Evolutionary conservation across 2,797 vertebrate genomes (phyloP).

Genomic region (Limosa lapponica): DNA sequence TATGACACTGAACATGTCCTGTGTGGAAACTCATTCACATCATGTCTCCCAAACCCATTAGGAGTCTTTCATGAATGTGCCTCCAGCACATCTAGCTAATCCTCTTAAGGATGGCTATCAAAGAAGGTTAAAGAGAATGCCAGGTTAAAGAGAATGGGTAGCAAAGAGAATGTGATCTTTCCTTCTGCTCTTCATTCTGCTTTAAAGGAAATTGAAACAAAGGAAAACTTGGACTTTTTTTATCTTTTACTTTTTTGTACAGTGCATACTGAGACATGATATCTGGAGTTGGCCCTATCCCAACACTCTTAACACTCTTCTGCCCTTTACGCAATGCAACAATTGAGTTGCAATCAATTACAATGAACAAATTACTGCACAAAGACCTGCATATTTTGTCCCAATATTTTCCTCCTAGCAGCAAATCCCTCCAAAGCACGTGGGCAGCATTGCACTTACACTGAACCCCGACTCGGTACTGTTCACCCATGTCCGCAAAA

Average conservation of each 20-base stretch:
- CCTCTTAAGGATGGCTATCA: not conserved
- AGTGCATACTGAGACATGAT: not conserved
- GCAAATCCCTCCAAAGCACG: not conserved
- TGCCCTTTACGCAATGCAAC: not conserved
- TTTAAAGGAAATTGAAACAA: not conserved
- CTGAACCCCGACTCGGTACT: not conserved
- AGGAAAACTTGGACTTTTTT: not conserved
- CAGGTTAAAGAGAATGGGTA: not conserved
- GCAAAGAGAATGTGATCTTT: not conserved
- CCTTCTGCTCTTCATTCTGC: not conserved
- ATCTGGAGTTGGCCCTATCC: not conserved
- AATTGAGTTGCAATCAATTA: no score
- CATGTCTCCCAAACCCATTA: not conserved
- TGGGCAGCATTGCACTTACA: not conserved
- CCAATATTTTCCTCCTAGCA: not conserved
- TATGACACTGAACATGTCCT: not conserved
- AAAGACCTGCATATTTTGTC: not conserved
- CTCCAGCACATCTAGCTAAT: not conserved
- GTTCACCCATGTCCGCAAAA: not conserved
- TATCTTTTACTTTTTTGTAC: not conserved
- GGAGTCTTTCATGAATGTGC: not conserved
- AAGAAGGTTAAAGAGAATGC: not conserved
- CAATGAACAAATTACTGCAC: not conserved
- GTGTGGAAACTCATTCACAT: not conserved
- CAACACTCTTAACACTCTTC: not conserved